Evolutionary conservation across 2,113 vertebrate species (phyloP).

Genomic region (Panthera tigris): DNA sequence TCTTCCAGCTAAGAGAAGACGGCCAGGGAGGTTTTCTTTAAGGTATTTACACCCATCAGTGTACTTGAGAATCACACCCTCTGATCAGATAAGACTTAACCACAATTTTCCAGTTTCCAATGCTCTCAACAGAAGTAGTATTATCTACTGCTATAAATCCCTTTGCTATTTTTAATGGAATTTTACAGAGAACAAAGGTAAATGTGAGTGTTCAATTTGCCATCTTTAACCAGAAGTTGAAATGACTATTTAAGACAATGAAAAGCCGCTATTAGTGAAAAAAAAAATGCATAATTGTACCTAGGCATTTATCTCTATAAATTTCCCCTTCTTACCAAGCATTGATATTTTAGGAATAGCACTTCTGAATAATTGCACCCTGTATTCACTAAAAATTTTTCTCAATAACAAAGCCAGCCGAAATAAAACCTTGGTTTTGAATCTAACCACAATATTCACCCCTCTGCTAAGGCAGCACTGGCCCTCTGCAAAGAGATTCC

Average conservation of each 20-base stretch:
- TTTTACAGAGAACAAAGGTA: conserved; percentile 15
- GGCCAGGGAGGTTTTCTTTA: not conserved
- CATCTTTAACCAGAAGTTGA: conserved; percentile 4
- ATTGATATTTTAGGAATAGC: conserved; percentile 22
- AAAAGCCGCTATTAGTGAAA: conserved; percentile 18
- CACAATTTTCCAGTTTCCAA: not conserved
- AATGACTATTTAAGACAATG: conserved; percentile 48
- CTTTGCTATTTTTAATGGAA: conserved; percentile 32
- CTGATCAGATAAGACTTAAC: not conserved
- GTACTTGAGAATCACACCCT: not conserved
- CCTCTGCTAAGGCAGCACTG: not conserved
- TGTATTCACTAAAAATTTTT: not conserved
- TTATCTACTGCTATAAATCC: not conserved
- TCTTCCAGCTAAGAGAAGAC: not conserved
- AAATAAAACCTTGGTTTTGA: conserved; percentile 14
- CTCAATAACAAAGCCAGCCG: not conserved
- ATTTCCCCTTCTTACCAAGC: conserved; percentile 44
- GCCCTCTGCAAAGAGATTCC: not conserved
- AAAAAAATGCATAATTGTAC: not conserved
- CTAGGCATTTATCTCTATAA: conserved; percentile 40
- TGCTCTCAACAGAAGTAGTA: not conserved
- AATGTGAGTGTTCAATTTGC: not conserved
- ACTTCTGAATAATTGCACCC: conserved; percentile 19
- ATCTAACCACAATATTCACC: not conserved
- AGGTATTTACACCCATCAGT: not conserved